Conservation (phyloP, 2,797 vertebrate genomes). For the Alectoris magna region DNA sequence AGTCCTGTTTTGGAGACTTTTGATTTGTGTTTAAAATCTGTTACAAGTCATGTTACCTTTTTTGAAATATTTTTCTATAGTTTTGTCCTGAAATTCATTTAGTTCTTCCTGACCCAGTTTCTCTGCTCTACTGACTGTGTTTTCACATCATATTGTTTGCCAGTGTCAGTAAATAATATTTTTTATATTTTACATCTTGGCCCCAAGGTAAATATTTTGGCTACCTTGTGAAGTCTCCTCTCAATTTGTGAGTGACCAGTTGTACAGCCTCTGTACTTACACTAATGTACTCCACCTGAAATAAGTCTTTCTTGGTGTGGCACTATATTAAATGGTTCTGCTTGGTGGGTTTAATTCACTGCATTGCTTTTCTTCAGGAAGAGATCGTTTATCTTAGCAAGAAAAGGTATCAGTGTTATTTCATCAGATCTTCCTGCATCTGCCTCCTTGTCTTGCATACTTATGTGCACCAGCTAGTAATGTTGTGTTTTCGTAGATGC, state of each 20-base stretch:
- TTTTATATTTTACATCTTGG: not conserved
- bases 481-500: not conserved
- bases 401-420: not conserved
- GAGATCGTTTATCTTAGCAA: not conserved
- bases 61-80: not conserved
- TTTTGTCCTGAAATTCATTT: not conserved
- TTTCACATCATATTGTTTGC: not conserved
- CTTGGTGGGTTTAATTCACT: not conserved
- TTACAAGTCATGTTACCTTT: not conserved
- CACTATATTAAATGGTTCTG: not conserved
- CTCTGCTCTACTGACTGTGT: not conserved
- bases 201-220: not conserved
- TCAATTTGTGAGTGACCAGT: not conserved
- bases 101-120: not conserved
- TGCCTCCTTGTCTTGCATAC: not conserved
- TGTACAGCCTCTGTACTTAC: not conserved
- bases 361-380: not conserved
- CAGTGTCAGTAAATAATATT: not conserved
- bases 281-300: not conserved
- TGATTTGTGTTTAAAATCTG: not conserved
- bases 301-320: not conserved
- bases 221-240: not conserved
- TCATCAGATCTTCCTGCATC: not conserved
- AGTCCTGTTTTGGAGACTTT: not conserved
- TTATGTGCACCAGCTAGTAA: not conserved